Base-by-base conservation (phyloP, 2,888 invertebrate genomes). In the Alcis repandata region DNA sequence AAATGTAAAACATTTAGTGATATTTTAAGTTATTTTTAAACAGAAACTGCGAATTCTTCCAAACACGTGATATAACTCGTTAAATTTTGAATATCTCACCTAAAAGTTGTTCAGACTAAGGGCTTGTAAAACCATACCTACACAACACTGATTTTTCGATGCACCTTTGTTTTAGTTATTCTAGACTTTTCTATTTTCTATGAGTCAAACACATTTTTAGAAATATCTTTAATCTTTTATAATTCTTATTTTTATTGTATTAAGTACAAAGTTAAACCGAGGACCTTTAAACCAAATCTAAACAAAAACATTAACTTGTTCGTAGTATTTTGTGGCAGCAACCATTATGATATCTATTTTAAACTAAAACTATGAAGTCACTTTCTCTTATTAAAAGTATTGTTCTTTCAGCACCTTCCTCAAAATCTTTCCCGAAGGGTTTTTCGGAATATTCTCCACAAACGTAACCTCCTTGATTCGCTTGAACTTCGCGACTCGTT, bases 401-500 rank as follows among this genome's bases (percentile, higher is more conserved):
- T 83, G 73, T 65, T 88, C 88, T 77, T 91, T 91, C 40, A 96
- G 82, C 43, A 94, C 86, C 71, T 94, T 94, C 63, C 97, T 93
- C 59, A 97, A 86, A 73, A 97, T 97, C 86, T 98, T 98, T 0
- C 97, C 98, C 0, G 97, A 94, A 0, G 95, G 91, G 80, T 95
- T 96, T 86, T 97, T 97, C 0, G 97, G 97, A 76, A 98, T 95
- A 57, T 86, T 89, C 0, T 95, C 92, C n/a, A 96, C 84, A 71
- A 97, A 95, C 20, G 91, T 85, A 4, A 97, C 93, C 40, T 96
- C 95, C n/a, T 83, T 82, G 19, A 98, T 90, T 75, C 95, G 95
- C 81, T 98, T 98, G 82, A 96, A 97, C 8, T 95, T 93, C 0
- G 97, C 95, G 0, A 98, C 96, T 85, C 95, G 95, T 48, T 93